Conservation (phyloP, 2,797 vertebrate genomes). For the Stomatorhinus walkeri region DNA sequence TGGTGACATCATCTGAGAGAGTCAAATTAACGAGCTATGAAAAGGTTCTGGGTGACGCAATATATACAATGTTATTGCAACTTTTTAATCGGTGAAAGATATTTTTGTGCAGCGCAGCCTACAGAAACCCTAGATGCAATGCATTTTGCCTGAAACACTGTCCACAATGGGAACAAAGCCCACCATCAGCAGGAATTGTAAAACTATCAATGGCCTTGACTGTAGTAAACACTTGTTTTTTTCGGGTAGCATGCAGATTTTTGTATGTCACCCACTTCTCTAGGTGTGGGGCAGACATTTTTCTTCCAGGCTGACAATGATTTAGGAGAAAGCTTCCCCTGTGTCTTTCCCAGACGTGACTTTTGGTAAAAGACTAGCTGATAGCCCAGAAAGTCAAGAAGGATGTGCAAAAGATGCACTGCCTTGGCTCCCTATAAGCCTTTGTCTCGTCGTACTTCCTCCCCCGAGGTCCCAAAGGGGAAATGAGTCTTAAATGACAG, state of each 20-base stretch:
- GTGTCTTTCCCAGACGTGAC: neutral
- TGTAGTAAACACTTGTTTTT: neutral
- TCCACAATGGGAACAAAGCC: neutral
- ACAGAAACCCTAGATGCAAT: neutral
- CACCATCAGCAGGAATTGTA: neutral
- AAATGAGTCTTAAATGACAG: neutral
- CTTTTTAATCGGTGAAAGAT: neutral
- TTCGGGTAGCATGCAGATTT: neutral
- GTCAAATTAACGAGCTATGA: neutral
- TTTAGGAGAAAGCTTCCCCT: neutral
- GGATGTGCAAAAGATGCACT: neutral
- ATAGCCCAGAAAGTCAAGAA: slow-evolving; percentile 10
- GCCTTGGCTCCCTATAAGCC: neutral
- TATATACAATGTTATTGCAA: neutral
- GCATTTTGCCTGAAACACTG: neutral
- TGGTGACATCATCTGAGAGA: neutral
- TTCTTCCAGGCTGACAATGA: neutral
- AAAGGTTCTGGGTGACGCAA: neutral
- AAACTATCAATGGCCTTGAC: neutral
- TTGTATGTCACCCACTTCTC: neutral
- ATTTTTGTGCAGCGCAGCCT: neutral
- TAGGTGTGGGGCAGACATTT: neutral
- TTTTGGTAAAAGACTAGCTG: neutral
- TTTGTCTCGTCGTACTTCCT: neutral
- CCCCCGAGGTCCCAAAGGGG: neutral